Percentiles rank a stretch among this genome's conserved stretches.
These are phyloP conservation scores for Patella depressa DNA, from an alignment of 2,888 invertebrate genomes.

Conservation along the genomic window DNA sequence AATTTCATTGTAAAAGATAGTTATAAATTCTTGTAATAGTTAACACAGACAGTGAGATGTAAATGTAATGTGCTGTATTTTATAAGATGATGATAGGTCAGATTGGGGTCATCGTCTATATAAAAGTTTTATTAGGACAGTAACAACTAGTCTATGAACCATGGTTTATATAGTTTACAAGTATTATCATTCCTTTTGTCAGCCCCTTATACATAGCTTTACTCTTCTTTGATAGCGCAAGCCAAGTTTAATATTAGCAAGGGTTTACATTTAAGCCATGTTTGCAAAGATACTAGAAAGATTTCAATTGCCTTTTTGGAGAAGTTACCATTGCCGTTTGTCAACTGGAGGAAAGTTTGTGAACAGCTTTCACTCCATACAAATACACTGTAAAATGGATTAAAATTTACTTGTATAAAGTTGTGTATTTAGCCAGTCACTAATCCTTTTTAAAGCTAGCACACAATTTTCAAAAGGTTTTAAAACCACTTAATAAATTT, in stretches of 20 bases:
- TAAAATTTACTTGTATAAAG: background rate
- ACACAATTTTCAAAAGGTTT: constrained; percentile 1
- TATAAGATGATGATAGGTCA: too few relatives aligned
- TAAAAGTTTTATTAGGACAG: too few relatives aligned
- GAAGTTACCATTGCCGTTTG: background rate
- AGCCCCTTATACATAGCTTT: background rate
- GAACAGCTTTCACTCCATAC: background rate
- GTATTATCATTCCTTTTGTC: background rate
- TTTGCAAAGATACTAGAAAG: constrained; percentile 3
- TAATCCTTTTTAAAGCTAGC: background rate
- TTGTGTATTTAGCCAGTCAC: background rate
- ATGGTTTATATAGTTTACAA: too few relatives aligned
- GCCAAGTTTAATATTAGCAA: constrained; percentile 10
- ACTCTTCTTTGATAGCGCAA: background rate
- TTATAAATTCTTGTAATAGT: too few relatives aligned
- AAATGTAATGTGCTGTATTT: too few relatives aligned
- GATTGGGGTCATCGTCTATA: too few relatives aligned
- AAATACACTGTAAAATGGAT: background rate
- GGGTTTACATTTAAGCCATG: background rate
- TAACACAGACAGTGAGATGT: too few relatives aligned
- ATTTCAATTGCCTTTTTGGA: constrained; percentile 11
- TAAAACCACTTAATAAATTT: background rate
- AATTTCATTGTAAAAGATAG: too few relatives aligned
- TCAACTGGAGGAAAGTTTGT: background rate
- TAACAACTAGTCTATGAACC: too few relatives aligned